These are phyloP conservation scores for Spermophilus dauricus DNA, from an alignment of 2,113 vertebrate genomes.

Conservation along the genomic window DNA sequence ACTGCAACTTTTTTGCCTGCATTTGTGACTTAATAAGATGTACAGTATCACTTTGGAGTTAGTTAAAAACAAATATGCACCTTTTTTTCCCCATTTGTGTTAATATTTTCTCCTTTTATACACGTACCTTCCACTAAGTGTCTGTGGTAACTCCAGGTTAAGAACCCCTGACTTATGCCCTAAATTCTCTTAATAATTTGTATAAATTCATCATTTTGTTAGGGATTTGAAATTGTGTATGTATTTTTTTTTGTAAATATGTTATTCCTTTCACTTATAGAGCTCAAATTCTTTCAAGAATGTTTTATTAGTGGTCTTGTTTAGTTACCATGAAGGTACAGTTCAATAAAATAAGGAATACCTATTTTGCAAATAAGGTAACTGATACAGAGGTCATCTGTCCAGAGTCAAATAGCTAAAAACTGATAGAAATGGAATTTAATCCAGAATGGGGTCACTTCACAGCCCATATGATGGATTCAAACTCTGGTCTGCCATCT, in stretches of 20 bases:
- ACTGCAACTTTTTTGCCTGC: neutral
- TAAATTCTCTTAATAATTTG: neutral
- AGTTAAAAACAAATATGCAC: neutral
- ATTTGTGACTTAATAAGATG: slow-evolving; percentile 3
- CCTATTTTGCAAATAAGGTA: neutral
- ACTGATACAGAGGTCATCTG: neutral
- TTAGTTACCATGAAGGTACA: neutral
- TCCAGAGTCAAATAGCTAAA: neutral
- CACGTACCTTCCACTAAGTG: neutral
- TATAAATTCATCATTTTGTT: neutral
- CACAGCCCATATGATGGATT: neutral
- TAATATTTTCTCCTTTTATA: neutral
- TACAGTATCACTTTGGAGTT: neutral
- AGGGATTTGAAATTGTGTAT: neutral
- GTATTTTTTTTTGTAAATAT: neutral
- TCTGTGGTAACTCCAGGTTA: neutral
- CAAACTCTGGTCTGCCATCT: neutral
- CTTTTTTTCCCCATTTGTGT: neutral
- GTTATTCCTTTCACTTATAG: neutral
- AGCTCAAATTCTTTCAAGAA: neutral
- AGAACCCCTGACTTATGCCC: neutral
- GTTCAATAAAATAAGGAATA: neutral
- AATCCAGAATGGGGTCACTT: neutral
- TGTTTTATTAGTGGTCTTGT: neutral
- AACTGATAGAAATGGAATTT: neutral